Percentiles rank a stretch among this genome's conserved stretches.
phyloP scores from a whole-genome alignment of 2,113 vertebrate genomes.

The Ameiurus melas region DNA sequence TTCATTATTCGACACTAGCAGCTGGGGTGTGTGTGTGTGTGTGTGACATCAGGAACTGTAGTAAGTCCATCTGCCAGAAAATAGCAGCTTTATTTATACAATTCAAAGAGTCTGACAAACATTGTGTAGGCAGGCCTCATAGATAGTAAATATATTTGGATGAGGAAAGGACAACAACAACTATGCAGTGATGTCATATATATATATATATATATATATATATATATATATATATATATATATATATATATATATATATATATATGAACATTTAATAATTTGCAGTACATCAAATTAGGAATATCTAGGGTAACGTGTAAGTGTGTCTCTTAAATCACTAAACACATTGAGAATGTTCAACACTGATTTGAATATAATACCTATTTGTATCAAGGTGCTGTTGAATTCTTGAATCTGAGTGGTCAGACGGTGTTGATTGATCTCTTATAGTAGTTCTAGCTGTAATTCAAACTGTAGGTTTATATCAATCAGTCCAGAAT shows the following conservation, averaged over 20 bases:
- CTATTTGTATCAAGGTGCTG: neutral
- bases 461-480: neutral
- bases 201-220: too few species aligned
- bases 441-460: neutral
- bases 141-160: constrained; percentile 26
- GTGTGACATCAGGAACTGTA: constrained; percentile 55
- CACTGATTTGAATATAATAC: neutral
- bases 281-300: neutral
- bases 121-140: constrained; percentile 32
- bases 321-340: neutral
- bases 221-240: too few species aligned
- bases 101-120: constrained; percentile 40
- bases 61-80: constrained; percentile 60
- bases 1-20: constrained; percentile 56
- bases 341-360: neutral
- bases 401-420: constrained; percentile 1
- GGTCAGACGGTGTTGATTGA: too few species aligned
- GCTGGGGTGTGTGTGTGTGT: constrained; percentile 51
- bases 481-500: neutral
- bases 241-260: too few species aligned
- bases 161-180: neutral
- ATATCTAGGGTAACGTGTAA: neutral
- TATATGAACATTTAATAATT: neutral
- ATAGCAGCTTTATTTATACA: constrained; percentile 52
- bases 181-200: constrained; percentile 14